Evolutionary conservation across 1,140 invertebrate genomes (phyloP), one percentile per base, ranked within the genome.

Genomic region (Pseudobourletiella spinata): DNA sequence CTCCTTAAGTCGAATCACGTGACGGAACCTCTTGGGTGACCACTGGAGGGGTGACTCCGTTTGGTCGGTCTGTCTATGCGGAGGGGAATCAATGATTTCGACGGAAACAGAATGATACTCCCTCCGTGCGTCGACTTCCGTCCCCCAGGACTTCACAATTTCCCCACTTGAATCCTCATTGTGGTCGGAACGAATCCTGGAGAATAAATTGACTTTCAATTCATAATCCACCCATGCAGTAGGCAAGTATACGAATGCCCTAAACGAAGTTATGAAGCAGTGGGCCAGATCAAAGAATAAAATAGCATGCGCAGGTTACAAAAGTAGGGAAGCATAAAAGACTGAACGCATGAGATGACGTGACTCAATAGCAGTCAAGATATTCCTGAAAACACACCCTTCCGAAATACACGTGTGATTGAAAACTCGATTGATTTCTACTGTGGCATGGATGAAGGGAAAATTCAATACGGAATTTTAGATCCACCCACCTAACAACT

Each of bases 101-200:
- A 83, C 77, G 73, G 87, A 79, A 2, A 93, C 74, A 3, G 78
- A 80, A 75, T 90, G 86, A 77, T 96, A 97, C 6, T 80, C 69
- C 30, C 43, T 58, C 32, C 42, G 30, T 18, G 79, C 68, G 54
- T 77, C 76, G 30, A 83, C 78, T 29, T 78, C 73, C 0, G 77
- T 59, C 11, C 87, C 71, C 93, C 93, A 97, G 55, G 80, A 75
- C 54, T 84, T 77, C 28, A 95, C 71, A 63, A 95, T 80, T 59
- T 83, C 78, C 52, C 84, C 74, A 8, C 85, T 86, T 44, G 84
- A 80, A 74, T 96, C 93, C 57, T 82, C 75, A 78, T 92, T 95
- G 65, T 91, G 89, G 76, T 96, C 93, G 75, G 86, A 90, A 32
- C 84, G 77, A 68, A 96, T 86, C 87, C 91, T 94, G 76, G 20